These are phyloP conservation scores for Melanchra persicariae DNA, from an alignment of 2,888 invertebrate genomes.

Conservation along the genomic window DNA sequence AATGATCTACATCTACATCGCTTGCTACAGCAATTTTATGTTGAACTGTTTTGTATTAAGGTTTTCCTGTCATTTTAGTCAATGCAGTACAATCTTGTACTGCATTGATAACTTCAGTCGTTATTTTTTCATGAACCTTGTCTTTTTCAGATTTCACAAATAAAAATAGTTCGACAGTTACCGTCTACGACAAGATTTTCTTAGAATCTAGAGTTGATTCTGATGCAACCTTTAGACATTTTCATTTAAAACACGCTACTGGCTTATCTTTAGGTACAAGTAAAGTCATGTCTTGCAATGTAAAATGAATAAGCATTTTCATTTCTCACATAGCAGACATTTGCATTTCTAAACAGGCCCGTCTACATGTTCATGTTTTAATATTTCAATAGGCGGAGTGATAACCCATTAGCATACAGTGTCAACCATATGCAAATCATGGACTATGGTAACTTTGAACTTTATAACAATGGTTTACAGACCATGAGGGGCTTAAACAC, in stretches of 20 bases:
- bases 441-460: constrained; percentile 52
- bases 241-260: background rate
- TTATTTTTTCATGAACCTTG: background rate
- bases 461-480: constrained; percentile 50
- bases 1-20: constrained; percentile 24
- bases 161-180: background rate
- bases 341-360: constrained; percentile 53
- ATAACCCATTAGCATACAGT: constrained; percentile 58
- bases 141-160: background rate
- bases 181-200: background rate
- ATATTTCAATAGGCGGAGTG: constrained; percentile 51
- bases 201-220: constrained; percentile 11
- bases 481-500: constrained; percentile 28
- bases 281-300: constrained; percentile 26
- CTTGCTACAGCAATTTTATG: constrained; percentile 10
- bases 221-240: background rate
- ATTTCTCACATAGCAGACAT: constrained; percentile 50
- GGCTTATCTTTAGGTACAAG: background rate
- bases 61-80: background rate
- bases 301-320: constrained; percentile 52
- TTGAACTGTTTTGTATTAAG: constrained; percentile 3
- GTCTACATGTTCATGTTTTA: constrained; percentile 45
- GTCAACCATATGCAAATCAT: constrained; percentile 52
- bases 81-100: no score
- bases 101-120: background rate